phyloP scores from a whole-genome alignment of 1,140 invertebrate species.

The Ladona fulva region DNA sequence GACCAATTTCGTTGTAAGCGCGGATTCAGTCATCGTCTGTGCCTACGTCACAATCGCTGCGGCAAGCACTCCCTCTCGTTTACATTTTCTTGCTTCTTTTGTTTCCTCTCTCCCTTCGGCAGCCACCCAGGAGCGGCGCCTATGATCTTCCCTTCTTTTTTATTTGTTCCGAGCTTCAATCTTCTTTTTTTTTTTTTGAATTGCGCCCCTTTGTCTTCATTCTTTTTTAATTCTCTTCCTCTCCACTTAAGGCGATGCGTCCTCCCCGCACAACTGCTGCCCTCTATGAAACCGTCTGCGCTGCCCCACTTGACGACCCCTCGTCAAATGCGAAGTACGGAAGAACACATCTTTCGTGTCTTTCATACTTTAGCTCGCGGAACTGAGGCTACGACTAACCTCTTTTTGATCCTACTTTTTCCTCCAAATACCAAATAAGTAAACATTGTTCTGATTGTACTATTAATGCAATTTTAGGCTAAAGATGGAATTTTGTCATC shows the following conservation, averaged over 20 bases:
- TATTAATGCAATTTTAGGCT: no score
- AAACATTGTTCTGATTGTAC: no score
- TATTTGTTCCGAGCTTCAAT: background rate
- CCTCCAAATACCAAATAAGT: no score
- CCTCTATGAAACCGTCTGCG: background rate
- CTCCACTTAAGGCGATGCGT: background rate
- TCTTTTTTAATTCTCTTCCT: background rate
- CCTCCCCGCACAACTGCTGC: background rate
- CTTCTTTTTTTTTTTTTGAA: background rate
- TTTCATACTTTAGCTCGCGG: no score
- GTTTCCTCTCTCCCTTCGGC: background rate
- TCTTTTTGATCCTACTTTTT: no score
- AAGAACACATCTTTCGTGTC: no score
- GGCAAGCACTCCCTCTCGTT: background rate
- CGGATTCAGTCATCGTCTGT: no score
- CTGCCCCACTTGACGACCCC: background rate
- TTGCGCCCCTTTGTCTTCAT: background rate
- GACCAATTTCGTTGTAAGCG: no score
- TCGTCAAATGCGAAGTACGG: no score
- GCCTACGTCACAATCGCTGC: no score
- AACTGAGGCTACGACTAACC: no score
- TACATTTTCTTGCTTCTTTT: background rate
- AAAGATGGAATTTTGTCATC: no score
- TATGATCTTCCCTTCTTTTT: background rate
- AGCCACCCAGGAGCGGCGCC: background rate